phyloP scores from a whole-genome alignment of 2,888 invertebrate genomes.

The Drosophila kambysellisi region DNA sequence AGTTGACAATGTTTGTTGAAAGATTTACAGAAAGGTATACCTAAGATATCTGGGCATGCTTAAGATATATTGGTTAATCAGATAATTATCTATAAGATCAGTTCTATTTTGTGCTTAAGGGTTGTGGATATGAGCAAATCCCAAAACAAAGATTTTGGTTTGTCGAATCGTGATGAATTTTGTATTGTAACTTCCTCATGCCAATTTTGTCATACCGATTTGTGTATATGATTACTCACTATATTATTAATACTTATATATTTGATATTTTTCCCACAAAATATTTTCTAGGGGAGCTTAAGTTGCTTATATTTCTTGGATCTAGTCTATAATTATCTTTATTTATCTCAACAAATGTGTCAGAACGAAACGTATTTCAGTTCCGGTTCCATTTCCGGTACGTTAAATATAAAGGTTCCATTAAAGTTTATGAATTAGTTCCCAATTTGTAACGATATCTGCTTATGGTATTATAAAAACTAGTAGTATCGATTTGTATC shows the following conservation, averaged over 20 bases:
- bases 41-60: too few relatives aligned
- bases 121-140: too few relatives aligned
- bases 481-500: accelerated
- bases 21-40: neutral
- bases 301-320: neutral
- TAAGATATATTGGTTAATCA: neutral
- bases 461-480: neutral
- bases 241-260: too few relatives aligned
- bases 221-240: too few relatives aligned
- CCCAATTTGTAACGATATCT: accelerated
- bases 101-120: neutral
- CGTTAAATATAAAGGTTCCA: neutral
- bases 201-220: too few relatives aligned
- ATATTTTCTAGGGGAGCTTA: too few relatives aligned
- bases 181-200: too few relatives aligned
- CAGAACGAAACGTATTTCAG: accelerated
- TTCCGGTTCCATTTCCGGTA: neutral
- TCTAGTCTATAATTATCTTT: accelerated
- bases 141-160: too few relatives aligned
- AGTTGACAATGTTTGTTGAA: neutral
- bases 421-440: neutral
- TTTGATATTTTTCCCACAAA: too few relatives aligned
- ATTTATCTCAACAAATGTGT: neutral
- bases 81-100: neutral
- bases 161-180: too few relatives aligned